A percentile compares a stretch with the other conserved stretches of the same genome.
Evolutionary conservation across 2,113 vertebrate genomes (phyloP).

Genomic region (Tychaedon coryphoeus): DNA sequence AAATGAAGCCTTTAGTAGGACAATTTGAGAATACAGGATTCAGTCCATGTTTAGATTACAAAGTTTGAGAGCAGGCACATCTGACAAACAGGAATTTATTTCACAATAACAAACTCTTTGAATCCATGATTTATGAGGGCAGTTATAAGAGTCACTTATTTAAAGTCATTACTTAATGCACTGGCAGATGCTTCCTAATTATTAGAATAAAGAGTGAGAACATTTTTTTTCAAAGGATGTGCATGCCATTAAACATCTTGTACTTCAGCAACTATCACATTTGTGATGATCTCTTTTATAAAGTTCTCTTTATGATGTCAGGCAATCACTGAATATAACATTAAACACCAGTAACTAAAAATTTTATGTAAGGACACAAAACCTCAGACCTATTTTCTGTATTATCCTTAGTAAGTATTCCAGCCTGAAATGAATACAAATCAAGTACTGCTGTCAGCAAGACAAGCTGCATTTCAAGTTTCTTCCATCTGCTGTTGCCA

Average conservation of each 20-base stretch:
- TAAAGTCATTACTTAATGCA: conserved; percentile 1
- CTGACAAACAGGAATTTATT: conserved; percentile 13
- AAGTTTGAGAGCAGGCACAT: neutral
- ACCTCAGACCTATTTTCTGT: neutral
- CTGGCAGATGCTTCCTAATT: conserved; percentile 20
- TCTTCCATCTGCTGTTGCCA: neutral
- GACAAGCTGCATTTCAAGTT: neutral
- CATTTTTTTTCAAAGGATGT: neutral
- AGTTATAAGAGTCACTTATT: neutral
- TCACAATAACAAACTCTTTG: neutral
- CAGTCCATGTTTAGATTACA: neutral
- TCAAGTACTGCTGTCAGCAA: neutral
- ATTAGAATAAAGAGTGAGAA: neutral
- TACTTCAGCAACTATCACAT: neutral
- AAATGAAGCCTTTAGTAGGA: neutral
- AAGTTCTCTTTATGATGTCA: conserved; percentile 4
- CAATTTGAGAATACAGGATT: neutral
- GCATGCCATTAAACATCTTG: neutral
- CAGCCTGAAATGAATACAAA: neutral
- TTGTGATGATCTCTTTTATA: neutral
- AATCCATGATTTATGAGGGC: neutral
- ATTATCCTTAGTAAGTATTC: neutral
- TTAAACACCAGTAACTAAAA: neutral
- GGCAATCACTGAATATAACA: neutral
- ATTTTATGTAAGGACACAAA: neutral